phyloP scores from a whole-genome alignment of 2,888 invertebrate species.

The Mesoligia furuncula region DNA sequence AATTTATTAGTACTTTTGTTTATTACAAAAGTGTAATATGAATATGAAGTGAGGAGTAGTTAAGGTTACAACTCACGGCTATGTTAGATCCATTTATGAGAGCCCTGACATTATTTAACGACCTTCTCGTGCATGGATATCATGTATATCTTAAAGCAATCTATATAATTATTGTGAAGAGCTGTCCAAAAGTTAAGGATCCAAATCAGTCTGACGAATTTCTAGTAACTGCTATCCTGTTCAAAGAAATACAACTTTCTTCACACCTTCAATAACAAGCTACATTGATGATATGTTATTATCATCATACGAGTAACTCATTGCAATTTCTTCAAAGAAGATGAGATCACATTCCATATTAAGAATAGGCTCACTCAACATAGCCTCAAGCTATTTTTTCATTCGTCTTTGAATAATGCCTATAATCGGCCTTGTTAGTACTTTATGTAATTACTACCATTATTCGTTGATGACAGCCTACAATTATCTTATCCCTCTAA shows the following conservation, averaged over 20 bases:
- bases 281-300: constrained; percentile 5
- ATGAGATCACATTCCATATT: constrained; percentile 26
- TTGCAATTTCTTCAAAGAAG: constrained; percentile 29
- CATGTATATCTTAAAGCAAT: neutral
- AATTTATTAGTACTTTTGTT: constrained; percentile 20
- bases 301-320: constrained; percentile 18
- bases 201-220: neutral
- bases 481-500: constrained; percentile 77
- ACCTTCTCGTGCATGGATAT: neutral
- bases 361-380: constrained; percentile 37
- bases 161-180: neutral
- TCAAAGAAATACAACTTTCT: constrained; percentile 3
- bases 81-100: neutral
- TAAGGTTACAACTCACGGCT: constrained; percentile 8
- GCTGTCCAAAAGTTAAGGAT: neutral
- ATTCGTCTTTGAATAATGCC: constrained; percentile 61
- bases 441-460: constrained; percentile 72
- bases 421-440: constrained; percentile 68
- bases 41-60: constrained; percentile 9
- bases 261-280: neutral
- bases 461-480: constrained; percentile 67
- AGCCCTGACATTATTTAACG: neutral
- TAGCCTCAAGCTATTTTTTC: constrained; percentile 54
- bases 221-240: neutral
- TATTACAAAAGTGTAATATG: constrained; percentile 10